These are phyloP conservation scores for Pectinophora gossypiella DNA, from an alignment of 1,140 invertebrate species.

Conservation along the genomic window DNA sequence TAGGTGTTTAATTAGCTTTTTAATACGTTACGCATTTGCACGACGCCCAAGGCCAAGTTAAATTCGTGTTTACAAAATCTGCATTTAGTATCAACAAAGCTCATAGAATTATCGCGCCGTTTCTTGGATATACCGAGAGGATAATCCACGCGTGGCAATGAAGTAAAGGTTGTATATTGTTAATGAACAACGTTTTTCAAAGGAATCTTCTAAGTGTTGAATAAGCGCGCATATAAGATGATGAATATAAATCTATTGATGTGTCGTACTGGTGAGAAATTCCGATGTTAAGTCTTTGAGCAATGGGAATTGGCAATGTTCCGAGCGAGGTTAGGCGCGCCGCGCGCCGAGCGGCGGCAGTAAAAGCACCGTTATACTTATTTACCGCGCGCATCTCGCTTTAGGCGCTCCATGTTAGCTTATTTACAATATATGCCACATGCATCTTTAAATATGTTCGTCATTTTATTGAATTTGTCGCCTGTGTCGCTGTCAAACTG, in stretches of 20 bases:
- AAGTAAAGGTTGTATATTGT: slow-evolving; percentile 21
- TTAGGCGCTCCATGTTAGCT: slow-evolving; percentile 44
- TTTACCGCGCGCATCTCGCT: slow-evolving; percentile 69
- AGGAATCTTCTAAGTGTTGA: background rate
- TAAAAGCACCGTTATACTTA: slow-evolving; percentile 71
- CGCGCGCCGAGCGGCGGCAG: slow-evolving; percentile 19
- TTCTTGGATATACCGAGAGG: background rate
- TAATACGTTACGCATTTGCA: background rate
- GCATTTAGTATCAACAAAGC: background rate
- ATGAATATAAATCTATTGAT: slow-evolving; percentile 42
- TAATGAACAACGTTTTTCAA: slow-evolving; percentile 9
- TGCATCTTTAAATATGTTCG: too few species aligned
- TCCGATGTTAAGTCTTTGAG: slow-evolving; percentile 61
- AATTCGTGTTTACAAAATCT: background rate
- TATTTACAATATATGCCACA: background rate
- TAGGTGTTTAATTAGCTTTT: background rate
- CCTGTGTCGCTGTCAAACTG: too few species aligned
- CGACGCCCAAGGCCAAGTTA: background rate
- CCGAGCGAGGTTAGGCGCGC: slow-evolving; percentile 40
- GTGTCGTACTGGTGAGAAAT: slow-evolving; percentile 61
- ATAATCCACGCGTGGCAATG: slow-evolving; percentile 17
- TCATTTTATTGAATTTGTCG: too few species aligned
- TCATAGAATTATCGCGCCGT: background rate
- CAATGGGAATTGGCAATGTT: slow-evolving; percentile 69
- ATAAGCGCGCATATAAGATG: background rate